These are phyloP conservation scores for Pterocles orientalis DNA, from an alignment of 2,113 vertebrate species.

Conservation along the genomic window DNA sequence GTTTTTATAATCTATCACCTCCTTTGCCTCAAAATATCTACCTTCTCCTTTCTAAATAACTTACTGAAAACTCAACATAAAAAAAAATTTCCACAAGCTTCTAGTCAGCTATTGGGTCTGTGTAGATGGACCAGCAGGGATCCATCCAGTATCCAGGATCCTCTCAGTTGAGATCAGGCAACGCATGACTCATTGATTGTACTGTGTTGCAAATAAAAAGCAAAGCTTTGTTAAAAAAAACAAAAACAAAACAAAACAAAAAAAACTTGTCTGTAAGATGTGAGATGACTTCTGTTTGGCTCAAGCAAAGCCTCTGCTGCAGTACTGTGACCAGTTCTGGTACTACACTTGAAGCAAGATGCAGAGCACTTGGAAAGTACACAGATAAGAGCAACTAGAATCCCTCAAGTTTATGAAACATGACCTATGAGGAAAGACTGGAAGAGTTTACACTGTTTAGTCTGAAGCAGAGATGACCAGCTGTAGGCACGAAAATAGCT, in stretches of 20 bases:
- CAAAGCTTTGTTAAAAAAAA: neutral
- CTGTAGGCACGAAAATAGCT: neutral
- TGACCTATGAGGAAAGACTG: neutral
- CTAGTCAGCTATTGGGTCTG: neutral
- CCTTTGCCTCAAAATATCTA: neutral
- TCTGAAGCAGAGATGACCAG: neutral
- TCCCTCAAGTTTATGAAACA: neutral
- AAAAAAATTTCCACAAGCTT: neutral
- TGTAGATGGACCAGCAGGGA: neutral
- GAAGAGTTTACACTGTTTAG: neutral
- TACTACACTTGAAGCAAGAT: neutral
- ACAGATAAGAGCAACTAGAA: neutral
- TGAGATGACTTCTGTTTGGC: neutral
- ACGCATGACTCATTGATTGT: neutral
- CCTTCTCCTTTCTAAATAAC: neutral
- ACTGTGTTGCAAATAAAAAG: neutral
- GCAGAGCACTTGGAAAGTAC: neutral
- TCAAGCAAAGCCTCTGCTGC: slow-evolving; percentile 41
- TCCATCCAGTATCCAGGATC: neutral
- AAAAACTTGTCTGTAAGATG: neutral
- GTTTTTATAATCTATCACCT: neutral
- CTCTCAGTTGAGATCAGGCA: neutral
- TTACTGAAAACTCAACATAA: neutral
- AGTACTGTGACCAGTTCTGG: slow-evolving; percentile 23
- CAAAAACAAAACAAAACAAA: neutral